A percentile compares a stretch with the other conserved stretches of the same genome.
Evolutionary conservation across 2,797 vertebrate genomes (phyloP).

Genomic region (Selene dorsalis): DNA sequence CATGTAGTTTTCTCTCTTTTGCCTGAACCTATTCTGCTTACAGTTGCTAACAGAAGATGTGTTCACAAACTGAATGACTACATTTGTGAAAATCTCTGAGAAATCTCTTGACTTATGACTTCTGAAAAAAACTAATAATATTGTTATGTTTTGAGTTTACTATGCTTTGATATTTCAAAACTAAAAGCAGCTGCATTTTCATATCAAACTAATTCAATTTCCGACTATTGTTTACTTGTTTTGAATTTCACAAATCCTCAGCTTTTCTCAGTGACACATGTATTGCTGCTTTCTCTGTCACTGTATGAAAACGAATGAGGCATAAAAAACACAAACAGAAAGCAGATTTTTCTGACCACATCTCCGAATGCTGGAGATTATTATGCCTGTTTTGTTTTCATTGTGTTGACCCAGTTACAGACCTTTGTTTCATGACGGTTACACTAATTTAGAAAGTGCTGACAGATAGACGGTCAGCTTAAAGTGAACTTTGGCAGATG

Average conservation of each 20-base stretch:
- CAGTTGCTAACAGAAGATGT: neutral
- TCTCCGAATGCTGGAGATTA: slow-evolving; percentile 53
- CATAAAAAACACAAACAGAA: neutral
- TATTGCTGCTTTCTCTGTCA: slow-evolving; percentile 4
- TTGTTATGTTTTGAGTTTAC: neutral
- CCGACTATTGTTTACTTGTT: slow-evolving; percentile 13
- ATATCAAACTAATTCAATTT: slow-evolving; percentile 11
- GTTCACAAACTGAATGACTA: neutral
- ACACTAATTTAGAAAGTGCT: slow-evolving; percentile 65
- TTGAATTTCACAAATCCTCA: slow-evolving; percentile 18
- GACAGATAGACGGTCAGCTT: slow-evolving; percentile 64
- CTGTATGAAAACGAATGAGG: neutral
- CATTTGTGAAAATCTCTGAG: neutral
- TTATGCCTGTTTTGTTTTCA: slow-evolving; percentile 49
- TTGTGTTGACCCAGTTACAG: slow-evolving; percentile 63
- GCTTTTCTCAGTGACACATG: slow-evolving; percentile 22
- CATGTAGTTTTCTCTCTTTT: neutral
- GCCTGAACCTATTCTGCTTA: slow-evolving; percentile 5
- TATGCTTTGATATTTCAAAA: neutral
- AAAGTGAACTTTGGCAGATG: slow-evolving; percentile 63
- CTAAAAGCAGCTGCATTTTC: neutral
- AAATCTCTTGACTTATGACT: neutral
- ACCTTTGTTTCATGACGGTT: slow-evolving; percentile 53
- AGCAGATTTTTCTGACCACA: slow-evolving; percentile 16
- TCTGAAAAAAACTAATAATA: neutral